Base-by-base conservation (phyloP, 2,888 invertebrate genomes). In the Ophioninae sp. region DNA sequence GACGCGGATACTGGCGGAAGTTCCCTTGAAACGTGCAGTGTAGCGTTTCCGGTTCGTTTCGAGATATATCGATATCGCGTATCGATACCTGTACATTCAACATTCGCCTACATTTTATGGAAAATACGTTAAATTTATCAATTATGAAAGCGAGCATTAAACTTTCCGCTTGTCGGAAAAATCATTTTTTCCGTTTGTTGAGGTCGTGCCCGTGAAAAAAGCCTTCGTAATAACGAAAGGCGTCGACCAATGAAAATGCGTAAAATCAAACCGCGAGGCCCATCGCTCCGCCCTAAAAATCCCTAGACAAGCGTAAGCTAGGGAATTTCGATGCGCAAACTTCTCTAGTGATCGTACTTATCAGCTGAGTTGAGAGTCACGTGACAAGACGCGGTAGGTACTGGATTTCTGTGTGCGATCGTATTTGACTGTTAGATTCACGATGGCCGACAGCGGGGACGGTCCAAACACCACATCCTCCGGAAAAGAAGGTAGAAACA, bases 381-480 rank as follows among this genome's bases (percentile, higher is more conserved):
- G 68, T 51, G 68, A 68, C 51, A 51, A 0, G 13, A 51, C 17
- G 17, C 9, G 10, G 44, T 44, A 44, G 13, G 5, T 9, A 9
- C 44, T 10, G 9, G 44, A 9, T 44, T 44, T 39, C 51, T 51
- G 17, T 51, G 13, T 13, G 51, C 17, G 17, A 17, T 13, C 51
- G 51, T 51, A 17, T 51, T 20, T 59, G 59, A 39, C 85, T 77
- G 86, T 86, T 79, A 85, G 87, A 87, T 88, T 86, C 86, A 92
- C 91, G 90, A 92, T 92, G 92, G 92, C 92, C 87, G 92, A 92
- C 90, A 90, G 88, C 88, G 91, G 91, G 81, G 91, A 91, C 79
- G 89, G 88, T 87, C 87, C 88, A 87, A 90, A 88, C 82, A 87
- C 86, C 81, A 87, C 88, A 79, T 88, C 90, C 73, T 90, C 91